A percentile compares a stretch with the other conserved stretches of the same genome.
Evolutionary conservation across 2,888 invertebrate species (phyloP).

Genomic region (Euzophera pinguis): DNA sequence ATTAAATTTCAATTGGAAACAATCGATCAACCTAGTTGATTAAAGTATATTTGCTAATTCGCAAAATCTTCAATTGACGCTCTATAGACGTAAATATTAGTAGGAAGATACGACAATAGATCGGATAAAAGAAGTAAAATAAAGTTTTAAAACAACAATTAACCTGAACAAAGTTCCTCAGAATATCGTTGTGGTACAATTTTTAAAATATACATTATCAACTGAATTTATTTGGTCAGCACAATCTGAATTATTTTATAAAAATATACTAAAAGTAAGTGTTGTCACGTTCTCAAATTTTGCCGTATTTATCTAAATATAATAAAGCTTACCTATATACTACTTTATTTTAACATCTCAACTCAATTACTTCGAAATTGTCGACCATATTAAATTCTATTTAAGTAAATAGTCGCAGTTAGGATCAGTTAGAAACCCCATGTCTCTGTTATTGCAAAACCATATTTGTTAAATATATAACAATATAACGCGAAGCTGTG

Average conservation of each 20-base stretch:
- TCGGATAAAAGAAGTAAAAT: slow-evolving; percentile 24
- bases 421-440: slow-evolving; percentile 26
- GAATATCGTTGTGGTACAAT: slow-evolving; percentile 55
- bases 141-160: slow-evolving; percentile 27
- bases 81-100: slow-evolving; percentile 31
- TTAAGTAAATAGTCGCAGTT: slow-evolving; percentile 25
- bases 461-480: neutral
- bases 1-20: slow-evolving; percentile 6
- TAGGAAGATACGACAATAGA: slow-evolving; percentile 26
- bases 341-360: slow-evolving; percentile 21
- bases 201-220: slow-evolving; percentile 36
- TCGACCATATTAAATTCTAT: slow-evolving; percentile 20
- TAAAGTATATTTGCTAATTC: slow-evolving; percentile 14
- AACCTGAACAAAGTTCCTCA: slow-evolving; percentile 55
- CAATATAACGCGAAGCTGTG: slow-evolving; percentile 5
- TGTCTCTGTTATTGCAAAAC: slow-evolving; percentile 2
- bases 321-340: slow-evolving; percentile 17
- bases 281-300: slow-evolving; percentile 17
- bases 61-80: slow-evolving; percentile 23
- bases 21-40: neutral
- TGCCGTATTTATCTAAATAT: slow-evolving; percentile 15
- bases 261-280: slow-evolving; percentile 29
- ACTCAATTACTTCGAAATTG: slow-evolving; percentile 22
- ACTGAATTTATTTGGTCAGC: slow-evolving; percentile 24
- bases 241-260: slow-evolving; percentile 30